These are phyloP conservation scores for Danio kyathit DNA, from an alignment of 2,797 vertebrate species.

Conservation along the genomic window DNA sequence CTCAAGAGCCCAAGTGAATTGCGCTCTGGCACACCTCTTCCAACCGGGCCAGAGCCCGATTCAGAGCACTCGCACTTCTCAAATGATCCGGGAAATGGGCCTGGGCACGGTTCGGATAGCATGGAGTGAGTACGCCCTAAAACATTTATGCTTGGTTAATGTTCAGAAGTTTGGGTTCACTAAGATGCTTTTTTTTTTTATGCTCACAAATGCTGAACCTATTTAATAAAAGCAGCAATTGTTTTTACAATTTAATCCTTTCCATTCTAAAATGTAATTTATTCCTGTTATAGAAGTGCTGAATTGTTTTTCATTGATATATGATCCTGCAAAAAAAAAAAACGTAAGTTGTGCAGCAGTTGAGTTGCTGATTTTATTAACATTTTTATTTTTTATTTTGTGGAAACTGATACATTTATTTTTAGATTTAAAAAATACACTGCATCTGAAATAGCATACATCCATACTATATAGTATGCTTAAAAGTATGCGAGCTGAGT, in stretches of 20 bases:
- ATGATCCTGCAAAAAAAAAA: neutral
- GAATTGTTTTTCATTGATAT: neutral
- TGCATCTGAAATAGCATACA: no score
- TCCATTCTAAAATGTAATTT: neutral
- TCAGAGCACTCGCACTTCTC: no score
- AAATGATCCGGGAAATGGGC: no score
- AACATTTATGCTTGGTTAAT: neutral
- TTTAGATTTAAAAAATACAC: no score
- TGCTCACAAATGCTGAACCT: neutral
- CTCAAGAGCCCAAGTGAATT: no score
- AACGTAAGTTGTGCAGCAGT: no score
- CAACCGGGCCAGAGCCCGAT: no score
- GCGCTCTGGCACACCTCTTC: no score
- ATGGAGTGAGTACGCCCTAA: no score
- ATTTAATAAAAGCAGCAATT: neutral
- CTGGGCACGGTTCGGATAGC: no score
- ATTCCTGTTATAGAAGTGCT: neutral
- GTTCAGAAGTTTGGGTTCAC: neutral
- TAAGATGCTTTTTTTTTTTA: neutral
- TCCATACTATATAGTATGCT: no score
- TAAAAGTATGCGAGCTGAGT: no score
- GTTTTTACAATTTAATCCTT: neutral
- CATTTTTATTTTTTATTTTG: neutral
- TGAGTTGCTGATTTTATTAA: neutral
- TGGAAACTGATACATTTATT: neutral